Evolutionary conservation across 2,797 vertebrate genomes (phyloP).

Genomic region (Girardinus metallicus): DNA sequence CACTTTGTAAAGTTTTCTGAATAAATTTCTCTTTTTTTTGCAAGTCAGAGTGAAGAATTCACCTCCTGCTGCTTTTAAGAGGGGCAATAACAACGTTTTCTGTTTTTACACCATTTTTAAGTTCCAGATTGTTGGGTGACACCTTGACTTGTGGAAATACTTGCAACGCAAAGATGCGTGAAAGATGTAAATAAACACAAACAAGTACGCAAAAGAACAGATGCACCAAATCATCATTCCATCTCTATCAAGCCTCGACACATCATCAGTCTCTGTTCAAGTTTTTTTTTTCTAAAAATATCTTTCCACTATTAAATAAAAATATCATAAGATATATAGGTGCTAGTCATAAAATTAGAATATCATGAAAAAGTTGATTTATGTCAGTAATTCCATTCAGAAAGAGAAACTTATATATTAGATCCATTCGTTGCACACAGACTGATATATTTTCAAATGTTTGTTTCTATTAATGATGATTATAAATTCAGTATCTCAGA

Average conservation of each 20-base stretch:
- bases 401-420: no score
- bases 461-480: no score
- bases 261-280: slow-evolving; percentile 21
- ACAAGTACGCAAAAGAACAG: background rate
- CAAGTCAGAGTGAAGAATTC: slow-evolving; percentile 32
- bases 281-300: slow-evolving; percentile 39
- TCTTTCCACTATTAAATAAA: slow-evolving; percentile 59
- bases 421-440: no score
- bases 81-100: slow-evolving; percentile 13
- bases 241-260: slow-evolving; percentile 1
- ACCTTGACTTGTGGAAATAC: slow-evolving; percentile 12
- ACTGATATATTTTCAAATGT: no score
- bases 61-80: slow-evolving; percentile 13
- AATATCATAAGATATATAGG: slow-evolving; percentile 11
- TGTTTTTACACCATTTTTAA: slow-evolving; percentile 13
- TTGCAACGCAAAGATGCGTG: slow-evolving; percentile 16
- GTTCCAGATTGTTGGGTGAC: slow-evolving; percentile 5
- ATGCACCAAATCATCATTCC: slow-evolving; percentile 9
- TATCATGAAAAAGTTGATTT: no score
- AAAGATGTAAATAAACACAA: slow-evolving; percentile 26
- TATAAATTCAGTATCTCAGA: no score
- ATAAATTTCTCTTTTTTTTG: slow-evolving; percentile 32
- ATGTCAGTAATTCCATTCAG: no score
- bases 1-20: slow-evolving; percentile 54
- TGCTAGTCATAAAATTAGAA: no score